These are phyloP conservation scores for Hylyphantes graminicola DNA, from an alignment of 1,140 invertebrate genomes.

Conservation along the genomic window DNA sequence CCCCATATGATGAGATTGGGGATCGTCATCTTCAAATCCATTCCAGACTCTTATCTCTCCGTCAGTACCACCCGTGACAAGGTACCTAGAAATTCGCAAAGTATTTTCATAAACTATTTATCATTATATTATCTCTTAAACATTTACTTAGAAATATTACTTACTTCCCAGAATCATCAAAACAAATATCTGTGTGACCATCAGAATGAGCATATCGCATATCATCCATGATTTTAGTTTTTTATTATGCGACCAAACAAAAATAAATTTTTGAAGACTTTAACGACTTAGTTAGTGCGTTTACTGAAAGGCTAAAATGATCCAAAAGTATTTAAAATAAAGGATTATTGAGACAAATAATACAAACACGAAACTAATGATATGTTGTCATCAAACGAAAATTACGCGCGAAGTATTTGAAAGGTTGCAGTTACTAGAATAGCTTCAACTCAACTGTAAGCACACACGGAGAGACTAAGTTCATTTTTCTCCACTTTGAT, in stretches of 20 bases:
- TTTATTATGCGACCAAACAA: neutral
- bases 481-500: too few species aligned
- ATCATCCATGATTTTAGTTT: neutral
- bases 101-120: too few species aligned
- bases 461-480: too few species aligned
- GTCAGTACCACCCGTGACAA: conserved; percentile 90
- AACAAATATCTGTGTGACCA: conserved; percentile 88
- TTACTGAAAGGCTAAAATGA: too few species aligned
- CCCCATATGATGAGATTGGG: conserved; percentile 83
- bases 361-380: neutral
- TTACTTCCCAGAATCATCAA: conserved; percentile 83
- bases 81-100: conserved; percentile 70
- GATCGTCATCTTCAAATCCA: conserved; percentile 82
- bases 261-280: neutral
- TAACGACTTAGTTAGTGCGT: neutral
- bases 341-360: neutral
- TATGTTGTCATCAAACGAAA: conserved; percentile 3
- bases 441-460: too few species aligned
- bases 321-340: too few species aligned
- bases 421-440: neutral
- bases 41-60: conserved; percentile 91
- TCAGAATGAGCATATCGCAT: conserved; percentile 88
- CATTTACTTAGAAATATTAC: conserved; percentile 63
- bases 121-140: too few species aligned
- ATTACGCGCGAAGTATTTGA: neutral